Base-by-base conservation (phyloP, 2,888 invertebrate genomes). In the Camptogramma bilineatum region DNA sequence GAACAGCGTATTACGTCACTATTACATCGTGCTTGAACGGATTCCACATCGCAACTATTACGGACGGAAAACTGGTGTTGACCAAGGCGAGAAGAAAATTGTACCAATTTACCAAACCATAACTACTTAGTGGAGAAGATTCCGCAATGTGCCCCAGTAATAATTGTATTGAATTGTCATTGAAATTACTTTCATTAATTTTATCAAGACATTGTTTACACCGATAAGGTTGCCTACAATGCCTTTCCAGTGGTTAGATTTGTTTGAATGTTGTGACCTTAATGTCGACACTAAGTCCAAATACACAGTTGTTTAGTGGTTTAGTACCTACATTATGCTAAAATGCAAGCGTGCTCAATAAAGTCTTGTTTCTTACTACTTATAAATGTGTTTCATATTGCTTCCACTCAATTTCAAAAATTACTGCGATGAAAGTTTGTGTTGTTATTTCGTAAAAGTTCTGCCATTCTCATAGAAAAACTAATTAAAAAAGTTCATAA, bases 11-110 rank as follows among this genome's bases (percentile, higher is more conserved):
- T 64, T 54, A 64, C 53, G 16, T 53, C 58, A 64, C 46, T 44
- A 21, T 64, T 59, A 55, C 55, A 55, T 64, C 39, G 63, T 55
- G 21, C 56, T 28, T 44, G 52, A 39, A 42, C 48, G 54, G 28
- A 50, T 24, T 60, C 52, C 28, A 55, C 50, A 21, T 9, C 52
- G 56, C 56, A 46, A 16, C 48, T 44, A 56, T 60, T 42, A 46
- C 56, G 51, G 55, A 55, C 46, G 47, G 52, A 53, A 57, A 57
- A 65, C 24, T 44, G 31, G n/a, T 34, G 52, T 50, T 28, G 42
- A 60, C 28, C 34, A 64, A 56, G 31, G 24, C 24, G 16, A 21
- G 16, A 55, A 52, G 39, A 54, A 62, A 59, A 47, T 58, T 59
- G 28, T 18, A 19, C 10, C 19, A 13, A 31, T 58, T 58, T 58